phyloP scores from a whole-genome alignment of 2,888 invertebrate genomes.

The Orchestes rusci region DNA sequence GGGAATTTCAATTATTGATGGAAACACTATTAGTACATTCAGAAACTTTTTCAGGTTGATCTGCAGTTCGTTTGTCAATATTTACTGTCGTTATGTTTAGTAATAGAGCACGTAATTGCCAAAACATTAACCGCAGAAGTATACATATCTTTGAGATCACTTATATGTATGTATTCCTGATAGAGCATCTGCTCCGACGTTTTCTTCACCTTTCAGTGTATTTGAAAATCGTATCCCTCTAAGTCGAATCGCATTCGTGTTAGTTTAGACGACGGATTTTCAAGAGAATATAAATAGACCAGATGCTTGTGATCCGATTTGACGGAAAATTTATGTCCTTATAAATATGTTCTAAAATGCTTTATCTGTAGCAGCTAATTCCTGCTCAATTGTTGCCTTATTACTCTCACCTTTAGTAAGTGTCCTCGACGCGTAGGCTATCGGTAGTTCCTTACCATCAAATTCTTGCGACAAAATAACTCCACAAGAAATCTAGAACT shows the following conservation, averaged over 20 bases:
- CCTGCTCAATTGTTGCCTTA: too few relatives aligned
- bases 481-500: slow-evolving; percentile 15
- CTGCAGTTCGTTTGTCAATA: not conserved
- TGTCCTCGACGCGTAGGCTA: slow-evolving; percentile 15
- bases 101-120: slow-evolving; percentile 11
- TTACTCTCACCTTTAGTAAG: slow-evolving; percentile 18
- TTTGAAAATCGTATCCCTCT: slow-evolving; percentile 6
- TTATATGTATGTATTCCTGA: slow-evolving; percentile 7
- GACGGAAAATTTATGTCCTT: slow-evolving; percentile 16
- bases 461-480: slow-evolving; percentile 14
- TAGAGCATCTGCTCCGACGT: slow-evolving; percentile 6
- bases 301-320: slow-evolving; percentile 22
- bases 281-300: slow-evolving; percentile 22
- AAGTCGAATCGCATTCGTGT: slow-evolving; percentile 20
- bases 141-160: slow-evolving; percentile 2
- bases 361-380: slow-evolving; percentile 16
- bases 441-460: slow-evolving; percentile 12
- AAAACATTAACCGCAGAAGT: slow-evolving; percentile 3
- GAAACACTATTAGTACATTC: not conserved
- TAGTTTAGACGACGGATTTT: slow-evolving; percentile 22
- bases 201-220: slow-evolving; percentile 12
- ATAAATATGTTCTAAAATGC: slow-evolving; percentile 6
- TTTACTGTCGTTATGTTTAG: not conserved
- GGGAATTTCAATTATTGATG: not conserved
- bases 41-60: not conserved